Conservation (phyloP, 2,888 invertebrate species). For the Steinernema hermaphroditum region DNA sequence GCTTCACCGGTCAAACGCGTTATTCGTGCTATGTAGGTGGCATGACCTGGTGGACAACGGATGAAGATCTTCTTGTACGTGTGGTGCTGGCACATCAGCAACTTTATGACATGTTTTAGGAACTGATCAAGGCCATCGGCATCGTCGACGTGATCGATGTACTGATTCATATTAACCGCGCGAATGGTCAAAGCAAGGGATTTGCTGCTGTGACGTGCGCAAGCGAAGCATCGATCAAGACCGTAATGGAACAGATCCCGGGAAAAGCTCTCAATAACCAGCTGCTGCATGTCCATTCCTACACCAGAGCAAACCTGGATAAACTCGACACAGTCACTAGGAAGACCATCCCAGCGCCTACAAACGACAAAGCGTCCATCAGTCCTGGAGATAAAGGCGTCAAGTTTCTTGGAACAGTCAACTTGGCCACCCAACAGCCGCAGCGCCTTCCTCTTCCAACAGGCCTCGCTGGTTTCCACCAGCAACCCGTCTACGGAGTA, state of each 20-base stretch:
- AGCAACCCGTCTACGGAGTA: too few species aligned
- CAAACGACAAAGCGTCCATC: background rate
- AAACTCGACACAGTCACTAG: background rate
- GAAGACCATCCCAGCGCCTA: background rate
- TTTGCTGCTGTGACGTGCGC: background rate
- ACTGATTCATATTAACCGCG: background rate
- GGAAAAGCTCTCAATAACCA: background rate
- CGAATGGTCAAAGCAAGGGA: constrained; percentile 28
- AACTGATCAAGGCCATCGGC: background rate
- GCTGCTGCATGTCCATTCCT: background rate
- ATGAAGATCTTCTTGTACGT: background rate
- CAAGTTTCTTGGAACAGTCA: background rate
- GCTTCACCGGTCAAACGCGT: background rate
- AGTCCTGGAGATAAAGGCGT: background rate
- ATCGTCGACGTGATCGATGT: background rate
- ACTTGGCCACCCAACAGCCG: background rate
- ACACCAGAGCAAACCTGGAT: background rate
- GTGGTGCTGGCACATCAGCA: too few species aligned
- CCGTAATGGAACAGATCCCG: background rate
- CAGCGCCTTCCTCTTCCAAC: background rate
- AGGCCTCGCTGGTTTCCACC: too few species aligned
- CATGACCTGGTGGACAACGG: constrained; percentile 19
- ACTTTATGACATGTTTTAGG: background rate
- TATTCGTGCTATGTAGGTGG: constrained; percentile 1
- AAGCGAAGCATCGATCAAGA: background rate